These are phyloP conservation scores for Takifugu flavidus DNA, from an alignment of 2,113 vertebrate species.

Conservation along the genomic window DNA sequence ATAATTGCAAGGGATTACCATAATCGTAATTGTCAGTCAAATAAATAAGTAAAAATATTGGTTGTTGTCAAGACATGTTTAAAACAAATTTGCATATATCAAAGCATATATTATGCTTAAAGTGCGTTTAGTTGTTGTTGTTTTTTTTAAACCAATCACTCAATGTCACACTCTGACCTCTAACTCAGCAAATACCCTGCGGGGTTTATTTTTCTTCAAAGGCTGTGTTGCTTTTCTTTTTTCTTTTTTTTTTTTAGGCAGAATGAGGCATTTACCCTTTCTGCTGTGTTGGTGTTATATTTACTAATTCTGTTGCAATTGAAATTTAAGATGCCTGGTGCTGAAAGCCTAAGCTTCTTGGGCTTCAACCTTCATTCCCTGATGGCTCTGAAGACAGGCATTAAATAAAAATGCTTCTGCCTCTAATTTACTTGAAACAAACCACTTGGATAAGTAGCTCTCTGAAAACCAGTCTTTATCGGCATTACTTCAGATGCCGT, in stretches of 20 bases:
- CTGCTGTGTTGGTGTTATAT: constrained; percentile 18
- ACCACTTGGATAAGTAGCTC: constrained; percentile 36
- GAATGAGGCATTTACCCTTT: constrained; percentile 42
- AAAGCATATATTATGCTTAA: background rate
- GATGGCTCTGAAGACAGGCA: constrained; percentile 40
- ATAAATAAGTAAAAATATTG: too few species aligned
- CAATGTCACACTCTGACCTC: constrained; percentile 9
- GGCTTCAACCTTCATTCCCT: constrained; percentile 46
- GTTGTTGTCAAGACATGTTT: background rate
- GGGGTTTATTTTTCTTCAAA: constrained; percentile 10
- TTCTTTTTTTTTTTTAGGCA: constrained; percentile 15
- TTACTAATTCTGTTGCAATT: constrained; percentile 18
- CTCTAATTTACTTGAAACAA: constrained; percentile 52
- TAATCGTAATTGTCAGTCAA: too few species aligned
- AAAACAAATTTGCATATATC: background rate
- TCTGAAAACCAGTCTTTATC: background rate
- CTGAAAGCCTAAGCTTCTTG: constrained; percentile 13
- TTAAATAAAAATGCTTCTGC: constrained; percentile 47
- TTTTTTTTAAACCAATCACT: background rate
- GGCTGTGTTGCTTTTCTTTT: constrained; percentile 1
- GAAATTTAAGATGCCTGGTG: constrained; percentile 31
- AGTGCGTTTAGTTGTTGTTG: background rate
- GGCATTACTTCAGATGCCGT: background rate
- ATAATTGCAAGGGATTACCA: too few species aligned
- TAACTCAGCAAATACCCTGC: background rate